Base-by-base conservation (phyloP, 2,797 vertebrate genomes). In the Halcyon smyrnensis region DNA sequence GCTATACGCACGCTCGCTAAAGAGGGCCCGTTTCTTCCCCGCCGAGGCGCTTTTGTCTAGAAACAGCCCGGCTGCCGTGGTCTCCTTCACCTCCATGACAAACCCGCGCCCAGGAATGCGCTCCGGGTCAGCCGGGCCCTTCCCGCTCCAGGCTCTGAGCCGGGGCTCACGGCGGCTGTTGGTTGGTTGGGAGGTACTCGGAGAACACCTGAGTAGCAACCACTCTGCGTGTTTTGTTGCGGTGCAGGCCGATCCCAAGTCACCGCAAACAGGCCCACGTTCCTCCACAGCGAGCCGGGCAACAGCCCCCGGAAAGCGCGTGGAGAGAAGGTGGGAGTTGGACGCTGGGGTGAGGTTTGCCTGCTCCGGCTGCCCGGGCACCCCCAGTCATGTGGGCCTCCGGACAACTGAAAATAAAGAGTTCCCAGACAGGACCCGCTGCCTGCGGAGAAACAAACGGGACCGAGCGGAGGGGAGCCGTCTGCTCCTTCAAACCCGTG, bases 61-160 rank as follows among this genome's bases (percentile, higher is more conserved):
- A 60, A 87, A 28, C 17, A 23, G 4, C n/a, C 8, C 1, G 0
- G 4, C 6, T 48, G 11, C 25, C 0, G 0, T 1, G 1, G 23
- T 19, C 76, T 8, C 12, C 4, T 43, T 8, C 19, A 32, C 23
- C 34, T 63, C 23, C 24, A n/a, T 11, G 4, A 8, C 4, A 27
- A 3, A 27, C 1, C 15, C 0, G 0, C 0, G 2, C 7, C 43
- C 37, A 32, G 37, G 21, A 30, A 43, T 5, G 28, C 17, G 28
- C 34, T n/a, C 39, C 39, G 37, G 12, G 56, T 15, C 32, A 25
- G 1, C 4, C 41, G 19, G 34, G 10, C 19, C 32, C 36, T 43
- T 62, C 43, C 48, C 13, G 9, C 63, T 32, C 9, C 0, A 27
- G 54, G 24, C 41, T 12, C 28, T 4, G 17, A 46, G 21, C n/a